Percentiles rank a stretch among this genome's conserved stretches.
phyloP scores from a whole-genome alignment of 1,140 invertebrate genomes.

The Drosophila sp. region DNA sequence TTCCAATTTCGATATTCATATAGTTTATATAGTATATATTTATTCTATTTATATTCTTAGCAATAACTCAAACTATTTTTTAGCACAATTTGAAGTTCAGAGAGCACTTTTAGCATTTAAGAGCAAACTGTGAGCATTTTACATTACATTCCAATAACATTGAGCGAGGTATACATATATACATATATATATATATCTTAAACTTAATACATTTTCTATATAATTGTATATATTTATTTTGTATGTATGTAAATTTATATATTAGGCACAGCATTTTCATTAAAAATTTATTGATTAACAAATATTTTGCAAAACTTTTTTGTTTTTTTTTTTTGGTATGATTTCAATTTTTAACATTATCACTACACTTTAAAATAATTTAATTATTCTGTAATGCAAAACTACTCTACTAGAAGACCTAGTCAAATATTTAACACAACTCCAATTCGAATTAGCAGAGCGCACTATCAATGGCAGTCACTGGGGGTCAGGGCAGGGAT shows the following conservation, averaged over 20 bases:
- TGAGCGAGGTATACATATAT: constrained; percentile 38
- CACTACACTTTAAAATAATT: constrained; percentile 38
- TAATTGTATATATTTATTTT: constrained; percentile 8
- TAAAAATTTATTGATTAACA: constrained; percentile 26
- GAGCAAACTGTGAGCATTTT: constrained; percentile 39
- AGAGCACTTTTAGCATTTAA: constrained; percentile 40
- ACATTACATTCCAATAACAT: constrained; percentile 36
- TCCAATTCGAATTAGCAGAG: constrained; percentile 34
- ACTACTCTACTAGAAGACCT: background rate
- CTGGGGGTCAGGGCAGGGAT: background rate
- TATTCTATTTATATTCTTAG: constrained; percentile 16
- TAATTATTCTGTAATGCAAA: constrained; percentile 3
- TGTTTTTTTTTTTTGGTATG: constrained; percentile 25
- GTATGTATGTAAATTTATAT: constrained; percentile 18
- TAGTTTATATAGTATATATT: constrained; percentile 7
- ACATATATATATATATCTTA: constrained; percentile 12
- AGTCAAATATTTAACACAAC: constrained; percentile 26
- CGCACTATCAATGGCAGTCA: background rate
- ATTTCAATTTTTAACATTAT: constrained; percentile 18
- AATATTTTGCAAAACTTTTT: constrained; percentile 21
- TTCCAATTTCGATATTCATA: background rate
- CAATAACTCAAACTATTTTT: constrained; percentile 26
- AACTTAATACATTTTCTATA: constrained; percentile 12
- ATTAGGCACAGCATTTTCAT: constrained; percentile 59
- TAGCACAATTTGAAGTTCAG: constrained; percentile 40